Evolutionary conservation across 2,888 invertebrate species (phyloP), one percentile per base, ranked within the genome.

Genomic region (Dryobotodes eremita): DNA sequence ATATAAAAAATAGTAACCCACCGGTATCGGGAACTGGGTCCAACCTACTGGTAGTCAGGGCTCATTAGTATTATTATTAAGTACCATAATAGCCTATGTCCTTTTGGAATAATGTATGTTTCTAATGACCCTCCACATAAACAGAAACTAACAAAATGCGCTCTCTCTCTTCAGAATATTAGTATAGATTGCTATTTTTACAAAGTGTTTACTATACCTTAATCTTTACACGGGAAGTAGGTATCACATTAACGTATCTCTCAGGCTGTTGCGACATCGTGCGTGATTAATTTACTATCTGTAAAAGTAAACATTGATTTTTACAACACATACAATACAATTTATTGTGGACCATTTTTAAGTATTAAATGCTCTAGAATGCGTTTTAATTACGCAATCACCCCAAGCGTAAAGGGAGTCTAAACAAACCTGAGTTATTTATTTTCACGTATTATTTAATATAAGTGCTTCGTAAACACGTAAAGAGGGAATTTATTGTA

Each of bases 211-310:
- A 53, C 75, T 77, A 86, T 89, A 94, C 94, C 91, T 93, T 95
- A 46, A 94, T 86, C 83, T 76, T 87, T 0, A 86, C 15, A 2
- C 91, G 93, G 0, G 87, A 55, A 1, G 84, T 84, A 0, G 93
- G 93, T 11, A 92, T 72, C 3, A 94, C 89, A 82, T 94, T 95
- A 0, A 95, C 93, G 36, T 84, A 80, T 79, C 93, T 86, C 26
- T 93, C 89, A 17, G 83, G 86, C 5, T 79, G 69, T 50, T 74
- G 23, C 7, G 36, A 53, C 85, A 86, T 83, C 23, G n/a, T 65
- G 8, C 31, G n/a, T 65, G 6, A 42, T 26, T 23, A 23, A 17
- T 26, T 62, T 10, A 55, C 10, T 42, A 74, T 65, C 82, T 87
- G 78, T 17, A 71, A 77, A 71, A 0, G n/a, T 10, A 83, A 65